Percentiles rank a stretch among this genome's conserved stretches.
These are phyloP conservation scores for Apteryx owenii DNA, from an alignment of 2,113 vertebrate genomes.

Conservation along the genomic window DNA sequence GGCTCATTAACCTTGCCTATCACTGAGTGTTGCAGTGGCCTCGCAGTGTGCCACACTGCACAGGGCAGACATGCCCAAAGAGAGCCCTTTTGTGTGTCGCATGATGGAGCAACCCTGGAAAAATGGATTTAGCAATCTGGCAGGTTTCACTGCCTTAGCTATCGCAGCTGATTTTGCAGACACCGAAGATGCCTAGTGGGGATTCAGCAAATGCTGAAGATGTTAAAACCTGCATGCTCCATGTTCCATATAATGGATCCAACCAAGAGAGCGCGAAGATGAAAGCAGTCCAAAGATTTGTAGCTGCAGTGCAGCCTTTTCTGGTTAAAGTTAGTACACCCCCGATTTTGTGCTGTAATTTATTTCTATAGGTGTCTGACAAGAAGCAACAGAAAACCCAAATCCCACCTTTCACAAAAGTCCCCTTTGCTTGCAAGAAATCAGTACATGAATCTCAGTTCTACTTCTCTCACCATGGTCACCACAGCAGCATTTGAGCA, in stretches of 20 bases:
- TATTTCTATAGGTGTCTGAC: not conserved
- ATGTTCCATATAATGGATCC: not conserved
- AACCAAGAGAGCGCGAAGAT: constrained; percentile 29
- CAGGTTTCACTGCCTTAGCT: not conserved
- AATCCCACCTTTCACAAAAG: not conserved
- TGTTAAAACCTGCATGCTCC: not conserved
- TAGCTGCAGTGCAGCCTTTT: constrained; percentile 27
- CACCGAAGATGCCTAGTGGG: not conserved
- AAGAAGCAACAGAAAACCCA: not conserved
- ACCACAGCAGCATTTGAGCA: not conserved
- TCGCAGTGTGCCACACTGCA: not conserved
- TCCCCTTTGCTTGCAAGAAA: not conserved
- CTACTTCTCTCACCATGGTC: not conserved
- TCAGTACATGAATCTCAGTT: not conserved
- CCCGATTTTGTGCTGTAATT: constrained; percentile 21
- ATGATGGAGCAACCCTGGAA: not conserved
- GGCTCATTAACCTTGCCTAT: not conserved
- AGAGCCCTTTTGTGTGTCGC: not conserved
- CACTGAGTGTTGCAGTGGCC: not conserved
- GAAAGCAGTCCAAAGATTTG: constrained; percentile 30
- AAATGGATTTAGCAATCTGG: not conserved
- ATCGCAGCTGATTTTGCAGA: not conserved
- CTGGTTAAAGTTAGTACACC: not conserved
- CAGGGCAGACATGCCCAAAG: not conserved
- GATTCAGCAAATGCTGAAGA: constrained; percentile 8